Percentiles rank a stretch among this genome's conserved stretches.
Conservation (phyloP, 2,113 vertebrate genomes). For the Turnix velox region DNA sequence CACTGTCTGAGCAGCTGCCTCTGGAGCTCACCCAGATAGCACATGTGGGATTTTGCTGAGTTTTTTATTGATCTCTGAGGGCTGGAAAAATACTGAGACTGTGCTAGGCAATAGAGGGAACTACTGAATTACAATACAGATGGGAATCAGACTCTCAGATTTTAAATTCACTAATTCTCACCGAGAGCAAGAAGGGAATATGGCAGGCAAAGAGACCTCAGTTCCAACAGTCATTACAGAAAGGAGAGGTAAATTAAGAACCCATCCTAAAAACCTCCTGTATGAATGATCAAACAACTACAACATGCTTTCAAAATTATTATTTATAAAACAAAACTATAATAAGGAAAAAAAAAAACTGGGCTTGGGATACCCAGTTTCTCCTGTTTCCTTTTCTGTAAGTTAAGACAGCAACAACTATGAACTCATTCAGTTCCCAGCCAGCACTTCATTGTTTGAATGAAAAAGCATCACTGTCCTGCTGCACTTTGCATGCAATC, state of each 20-base stretch:
- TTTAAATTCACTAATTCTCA: not conserved
- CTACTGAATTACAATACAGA: not conserved
- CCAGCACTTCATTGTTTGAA: slow-evolving; percentile 22
- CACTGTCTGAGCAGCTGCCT: not conserved
- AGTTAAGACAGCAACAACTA: not conserved
- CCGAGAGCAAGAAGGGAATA: not conserved
- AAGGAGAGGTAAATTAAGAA: not conserved
- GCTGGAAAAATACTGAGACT: not conserved
- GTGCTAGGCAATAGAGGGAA: not conserved
- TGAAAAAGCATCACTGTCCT: slow-evolving; percentile 31
- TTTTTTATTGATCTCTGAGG: not conserved
- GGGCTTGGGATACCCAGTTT: not conserved
- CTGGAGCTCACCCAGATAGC: not conserved
- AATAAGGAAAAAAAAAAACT: not conserved
- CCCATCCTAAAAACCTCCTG: not conserved
- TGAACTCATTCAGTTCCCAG: slow-evolving; percentile 41
- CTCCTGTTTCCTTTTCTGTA: not conserved
- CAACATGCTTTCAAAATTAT: not conserved
- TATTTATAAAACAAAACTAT: not conserved
- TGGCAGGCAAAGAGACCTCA: not conserved
- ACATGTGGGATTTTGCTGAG: not conserved
- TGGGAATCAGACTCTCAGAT: not conserved
- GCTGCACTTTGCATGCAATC: slow-evolving; percentile 44
- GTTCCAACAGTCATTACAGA: not conserved
- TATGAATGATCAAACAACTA: not conserved